A percentile compares a stretch with the other conserved stretches of the same genome.
phyloP scores from a whole-genome alignment of 1,140 invertebrate species.

The Lithobius niger region DNA sequence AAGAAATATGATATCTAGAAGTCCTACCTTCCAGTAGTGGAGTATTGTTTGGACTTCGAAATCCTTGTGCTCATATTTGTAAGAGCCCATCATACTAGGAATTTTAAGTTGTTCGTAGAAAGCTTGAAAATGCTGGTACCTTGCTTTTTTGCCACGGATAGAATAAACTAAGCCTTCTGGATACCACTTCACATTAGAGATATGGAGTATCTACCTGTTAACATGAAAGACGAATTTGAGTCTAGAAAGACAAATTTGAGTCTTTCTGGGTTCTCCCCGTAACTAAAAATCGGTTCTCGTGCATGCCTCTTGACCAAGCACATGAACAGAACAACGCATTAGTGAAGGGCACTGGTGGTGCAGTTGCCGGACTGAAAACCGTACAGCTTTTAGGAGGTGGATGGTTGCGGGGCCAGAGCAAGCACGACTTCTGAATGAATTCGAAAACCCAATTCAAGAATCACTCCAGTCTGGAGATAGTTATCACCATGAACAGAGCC shows the following conservation, averaged over 20 bases:
- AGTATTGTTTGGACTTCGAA: slow-evolving; percentile 2
- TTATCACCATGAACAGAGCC: no score
- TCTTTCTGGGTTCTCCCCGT: slow-evolving; percentile 10
- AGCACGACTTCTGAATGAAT: no score
- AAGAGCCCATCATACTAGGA: neutral
- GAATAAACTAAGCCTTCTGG: slow-evolving; percentile 19
- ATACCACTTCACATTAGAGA: slow-evolving; percentile 17
- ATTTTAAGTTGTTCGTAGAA: slow-evolving; percentile 8
- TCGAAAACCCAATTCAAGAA: no score
- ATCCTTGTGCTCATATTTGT: slow-evolving; percentile 11
- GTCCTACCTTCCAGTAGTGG: slow-evolving; percentile 8
- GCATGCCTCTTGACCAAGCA: slow-evolving; percentile 18
- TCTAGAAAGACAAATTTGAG: no score
- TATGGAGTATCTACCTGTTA: slow-evolving; percentile 1
- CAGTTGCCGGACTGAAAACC: slow-evolving; percentile 21
- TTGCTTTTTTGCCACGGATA: slow-evolving; percentile 10
- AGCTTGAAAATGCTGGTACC: neutral
- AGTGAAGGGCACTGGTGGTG: slow-evolving; percentile 22
- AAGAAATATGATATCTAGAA: neutral
- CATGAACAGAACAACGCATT: slow-evolving; percentile 23
- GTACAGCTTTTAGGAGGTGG: slow-evolving; percentile 18
- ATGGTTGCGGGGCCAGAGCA: no score
- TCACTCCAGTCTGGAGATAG: no score
- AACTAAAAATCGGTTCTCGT: slow-evolving; percentile 13
- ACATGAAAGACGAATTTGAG: slow-evolving; percentile 6